These are phyloP conservation scores for Phalloptychus januarius DNA, from an alignment of 2,797 vertebrate genomes.

Conservation along the genomic window DNA sequence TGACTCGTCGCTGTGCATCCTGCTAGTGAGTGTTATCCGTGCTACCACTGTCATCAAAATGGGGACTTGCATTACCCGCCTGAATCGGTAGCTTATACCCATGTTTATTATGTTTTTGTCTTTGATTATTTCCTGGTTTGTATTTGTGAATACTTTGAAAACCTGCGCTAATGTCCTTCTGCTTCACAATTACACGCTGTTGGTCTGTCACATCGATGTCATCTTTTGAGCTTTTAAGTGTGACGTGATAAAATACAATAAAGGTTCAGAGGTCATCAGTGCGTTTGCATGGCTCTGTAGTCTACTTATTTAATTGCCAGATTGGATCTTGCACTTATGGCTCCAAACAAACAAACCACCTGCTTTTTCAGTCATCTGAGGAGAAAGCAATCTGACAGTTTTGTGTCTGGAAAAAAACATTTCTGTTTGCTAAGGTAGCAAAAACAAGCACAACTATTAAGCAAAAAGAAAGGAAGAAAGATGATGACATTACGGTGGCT, in stretches of 20 bases:
- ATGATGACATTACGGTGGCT: constrained; percentile 59
- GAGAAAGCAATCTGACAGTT: constrained; percentile 28
- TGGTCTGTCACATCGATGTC: neutral
- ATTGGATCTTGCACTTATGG: constrained; percentile 29
- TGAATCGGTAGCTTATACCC: neutral
- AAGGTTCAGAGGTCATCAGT: neutral
- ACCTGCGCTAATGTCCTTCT: neutral
- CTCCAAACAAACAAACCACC: constrained; percentile 42
- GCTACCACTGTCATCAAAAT: neutral
- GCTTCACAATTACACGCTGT: neutral
- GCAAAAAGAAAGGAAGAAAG: constrained; percentile 36
- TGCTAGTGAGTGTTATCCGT: neutral
- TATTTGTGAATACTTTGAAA: neutral
- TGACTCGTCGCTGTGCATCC: neutral
- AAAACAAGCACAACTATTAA: neutral
- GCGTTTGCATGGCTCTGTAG: neutral
- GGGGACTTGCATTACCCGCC: neutral
- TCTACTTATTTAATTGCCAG: constrained; percentile 22
- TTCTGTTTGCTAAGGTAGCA: constrained; percentile 19
- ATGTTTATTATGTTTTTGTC: neutral
- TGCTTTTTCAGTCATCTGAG: constrained; percentile 22
- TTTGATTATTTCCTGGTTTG: neutral
- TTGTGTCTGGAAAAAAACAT: constrained; percentile 42
- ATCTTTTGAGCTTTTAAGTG: too few species aligned
- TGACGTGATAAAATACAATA: neutral